Evolutionary conservation across 2,888 invertebrate species (phyloP), one percentile per base, ranked within the genome.

Genomic region (Conchocele bisecta): DNA sequence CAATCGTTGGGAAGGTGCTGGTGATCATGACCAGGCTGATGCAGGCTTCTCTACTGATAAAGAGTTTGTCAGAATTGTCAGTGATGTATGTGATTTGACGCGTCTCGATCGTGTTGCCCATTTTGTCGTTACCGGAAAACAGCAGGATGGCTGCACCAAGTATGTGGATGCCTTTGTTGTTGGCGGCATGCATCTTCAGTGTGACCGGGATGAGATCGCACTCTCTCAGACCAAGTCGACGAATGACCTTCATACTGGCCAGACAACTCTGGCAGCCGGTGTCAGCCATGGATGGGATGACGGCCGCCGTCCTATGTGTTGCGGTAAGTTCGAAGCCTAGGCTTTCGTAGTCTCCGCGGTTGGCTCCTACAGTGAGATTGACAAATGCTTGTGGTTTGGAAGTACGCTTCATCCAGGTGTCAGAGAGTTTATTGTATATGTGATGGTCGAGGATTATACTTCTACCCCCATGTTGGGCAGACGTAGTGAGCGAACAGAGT

Each of bases 81-180:
- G 84, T 86, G 24, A 86, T 33, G 54, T 86, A 86, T 0, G 69
- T 73, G 39, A 84, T 79, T 51, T 86, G 83, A 17, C 74, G 48
- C 0, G 82, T 86, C 53, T 82, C 81, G 3, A 71, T 20, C n/a
- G n/a, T n/a, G n/a, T n/a, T n/a, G 0, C 67, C 70, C 7, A 57
- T 24, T 1, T 39, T 29, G 31, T 48, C 22, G 17, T 17, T 56
- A 4, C 79, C 78, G 20, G 75, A 68, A 9, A 86, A 37, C 0
- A 81, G 68, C 9, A 83, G 71, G 13, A 81, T 31, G 5, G 68
- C 37, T 5, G 85, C 85, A 5, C 86, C 84, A 44, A 83, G 59
- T 48, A 85, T 85, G 5, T 44, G 59, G 28, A 86, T 86, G 11
- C 80, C 75, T 22, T 61, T 50, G 46, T 76, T 76, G 51, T 77